Evolutionary conservation across 2,113 vertebrate species (phyloP).

Genomic region (Picathartes gymnocephalus): DNA sequence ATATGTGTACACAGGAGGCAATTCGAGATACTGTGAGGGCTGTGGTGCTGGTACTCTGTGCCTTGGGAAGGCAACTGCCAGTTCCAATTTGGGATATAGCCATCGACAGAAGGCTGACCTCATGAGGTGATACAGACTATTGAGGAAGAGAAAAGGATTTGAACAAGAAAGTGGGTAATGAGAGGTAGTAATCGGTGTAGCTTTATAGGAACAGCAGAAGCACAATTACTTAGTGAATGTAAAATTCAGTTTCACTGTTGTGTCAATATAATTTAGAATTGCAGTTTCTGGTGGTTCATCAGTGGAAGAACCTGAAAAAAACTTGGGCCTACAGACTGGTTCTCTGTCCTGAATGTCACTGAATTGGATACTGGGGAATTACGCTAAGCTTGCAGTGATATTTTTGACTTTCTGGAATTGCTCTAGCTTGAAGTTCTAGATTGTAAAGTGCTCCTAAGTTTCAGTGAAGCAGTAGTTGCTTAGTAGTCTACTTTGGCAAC

Average conservation of each 20-base stretch:
- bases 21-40: background rate
- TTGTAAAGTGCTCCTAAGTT: background rate
- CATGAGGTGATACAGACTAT: background rate
- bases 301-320: background rate
- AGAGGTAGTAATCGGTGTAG: background rate
- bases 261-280: background rate
- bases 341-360: background rate
- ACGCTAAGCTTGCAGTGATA: background rate
- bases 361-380: background rate
- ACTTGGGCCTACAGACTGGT: background rate
- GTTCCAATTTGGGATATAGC: background rate
- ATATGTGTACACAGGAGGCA: background rate
- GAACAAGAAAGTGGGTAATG: background rate
- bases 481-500: background rate
- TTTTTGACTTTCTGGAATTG: background rate
- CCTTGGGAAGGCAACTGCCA: fast-evolving
- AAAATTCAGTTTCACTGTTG: background rate
- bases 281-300: background rate
- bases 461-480: background rate
- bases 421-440: background rate
- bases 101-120: background rate
- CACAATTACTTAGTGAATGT: background rate
- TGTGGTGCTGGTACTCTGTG: background rate
- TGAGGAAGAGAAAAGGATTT: background rate
- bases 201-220: background rate